Conservation (phyloP, 1,140 invertebrate species). For the Solenopsis fugax region DNA sequence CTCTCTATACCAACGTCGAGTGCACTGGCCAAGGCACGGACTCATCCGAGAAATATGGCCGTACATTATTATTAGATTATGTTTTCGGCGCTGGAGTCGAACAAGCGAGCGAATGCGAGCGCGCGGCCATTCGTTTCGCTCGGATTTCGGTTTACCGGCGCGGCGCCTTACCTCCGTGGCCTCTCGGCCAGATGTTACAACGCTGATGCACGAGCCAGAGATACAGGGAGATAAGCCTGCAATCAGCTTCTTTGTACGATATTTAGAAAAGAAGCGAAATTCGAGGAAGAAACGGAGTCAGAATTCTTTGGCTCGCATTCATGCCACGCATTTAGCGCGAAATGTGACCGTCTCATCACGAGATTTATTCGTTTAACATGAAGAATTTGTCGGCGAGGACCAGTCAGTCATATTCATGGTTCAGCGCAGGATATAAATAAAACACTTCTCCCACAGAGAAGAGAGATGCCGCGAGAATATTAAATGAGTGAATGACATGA, state of each 20-base stretch:
- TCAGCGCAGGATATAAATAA: background rate
- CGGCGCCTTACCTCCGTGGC: slow-evolving; percentile 18
- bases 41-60: slow-evolving; percentile 78
- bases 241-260: slow-evolving; percentile 34
- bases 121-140: slow-evolving; percentile 26
- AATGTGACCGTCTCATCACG: slow-evolving; percentile 12
- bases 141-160: slow-evolving; percentile 34
- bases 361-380: slow-evolving; percentile 31
- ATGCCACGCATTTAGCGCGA: slow-evolving; percentile 37
- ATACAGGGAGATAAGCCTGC: slow-evolving; percentile 36
- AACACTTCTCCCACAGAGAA: background rate
- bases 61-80: slow-evolving; percentile 82
- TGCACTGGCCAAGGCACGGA: slow-evolving; percentile 73
- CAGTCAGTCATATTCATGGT: slow-evolving; percentile 27
- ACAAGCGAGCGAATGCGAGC: slow-evolving; percentile 9
- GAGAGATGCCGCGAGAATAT: background rate
- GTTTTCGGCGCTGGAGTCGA: slow-evolving; percentile 66
- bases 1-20: slow-evolving; percentile 65
- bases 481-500: slow-evolving; percentile 2
- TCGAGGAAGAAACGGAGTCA: slow-evolving; percentile 27
- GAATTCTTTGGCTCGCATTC: slow-evolving; percentile 49
- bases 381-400: slow-evolving; percentile 12
- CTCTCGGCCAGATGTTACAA: slow-evolving; percentile 37
- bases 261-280: slow-evolving; percentile 29
- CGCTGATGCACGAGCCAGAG: slow-evolving; percentile 47